These are phyloP conservation scores for Cyprinella venusta DNA, from an alignment of 2,797 vertebrate genomes.

Conservation along the genomic window DNA sequence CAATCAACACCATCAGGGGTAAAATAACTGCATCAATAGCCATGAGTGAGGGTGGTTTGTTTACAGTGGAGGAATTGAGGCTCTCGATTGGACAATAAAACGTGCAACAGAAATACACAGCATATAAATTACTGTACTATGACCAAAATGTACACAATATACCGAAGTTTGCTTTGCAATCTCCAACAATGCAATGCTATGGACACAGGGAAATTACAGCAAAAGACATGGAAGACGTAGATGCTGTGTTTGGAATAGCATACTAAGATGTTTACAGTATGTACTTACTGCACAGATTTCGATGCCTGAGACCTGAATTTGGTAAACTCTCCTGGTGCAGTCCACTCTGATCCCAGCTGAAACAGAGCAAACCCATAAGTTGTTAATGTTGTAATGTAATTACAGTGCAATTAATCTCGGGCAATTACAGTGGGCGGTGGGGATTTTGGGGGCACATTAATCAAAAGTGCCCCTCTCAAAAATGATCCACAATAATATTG, in stretches of 20 bases:
- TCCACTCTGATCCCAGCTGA: slow-evolving; percentile 96
- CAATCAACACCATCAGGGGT: slow-evolving; percentile 30
- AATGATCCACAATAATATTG: background rate
- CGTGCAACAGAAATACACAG: background rate
- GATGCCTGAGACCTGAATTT: slow-evolving; percentile 98
- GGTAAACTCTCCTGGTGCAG: slow-evolving; percentile 94
- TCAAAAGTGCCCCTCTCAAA: background rate
- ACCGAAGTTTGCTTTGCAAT: background rate
- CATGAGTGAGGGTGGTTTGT: slow-evolving; percentile 30
- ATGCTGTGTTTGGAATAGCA: background rate
- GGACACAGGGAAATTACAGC: background rate
- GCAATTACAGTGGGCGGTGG: background rate
- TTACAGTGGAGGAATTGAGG: slow-evolving; percentile 29
- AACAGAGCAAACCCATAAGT: slow-evolving; percentile 58
- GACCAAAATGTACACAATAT: background rate
- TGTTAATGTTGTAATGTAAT: background rate
- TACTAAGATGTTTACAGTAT: background rate
- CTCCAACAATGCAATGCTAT: background rate
- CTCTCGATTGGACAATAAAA: slow-evolving; percentile 20
- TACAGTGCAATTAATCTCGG: background rate
- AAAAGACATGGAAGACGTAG: background rate
- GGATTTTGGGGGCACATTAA: too few species aligned
- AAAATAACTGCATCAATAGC: slow-evolving; percentile 33
- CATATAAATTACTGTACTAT: background rate
- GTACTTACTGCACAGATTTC: slow-evolving; percentile 91